Evolutionary conservation across 2,113 vertebrate species (phyloP).

Genomic region (Neogale vison): DNA sequence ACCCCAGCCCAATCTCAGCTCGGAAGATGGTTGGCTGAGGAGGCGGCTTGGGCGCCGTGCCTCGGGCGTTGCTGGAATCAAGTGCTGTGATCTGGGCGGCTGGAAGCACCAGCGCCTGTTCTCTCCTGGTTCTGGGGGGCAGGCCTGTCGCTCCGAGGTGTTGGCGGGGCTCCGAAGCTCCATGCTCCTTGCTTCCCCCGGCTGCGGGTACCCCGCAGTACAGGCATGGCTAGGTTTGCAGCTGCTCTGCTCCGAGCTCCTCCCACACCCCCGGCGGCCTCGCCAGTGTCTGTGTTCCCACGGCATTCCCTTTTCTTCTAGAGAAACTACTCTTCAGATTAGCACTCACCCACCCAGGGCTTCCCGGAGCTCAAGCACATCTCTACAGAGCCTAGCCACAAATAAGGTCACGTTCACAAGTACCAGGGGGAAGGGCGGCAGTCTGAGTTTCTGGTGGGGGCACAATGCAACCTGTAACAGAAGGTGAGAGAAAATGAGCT

Average conservation of each 20-base stretch:
- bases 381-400: neutral
- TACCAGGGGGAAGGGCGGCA: too few relatives aligned
- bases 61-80: fast-evolving
- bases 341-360: fast-evolving
- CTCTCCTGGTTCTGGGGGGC: neutral
- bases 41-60: fast-evolving
- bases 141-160: fast-evolving
- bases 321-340: neutral
- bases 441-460: fast-evolving
- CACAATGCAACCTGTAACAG: neutral
- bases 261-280: fast-evolving
- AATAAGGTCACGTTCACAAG: fast-evolving
- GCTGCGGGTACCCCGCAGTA: neutral
- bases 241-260: fast-evolving
- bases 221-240: too few relatives aligned
- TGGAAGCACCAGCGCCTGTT: neutral
- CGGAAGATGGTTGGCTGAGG: fast-evolving
- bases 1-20: fast-evolving
- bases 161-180: neutral
- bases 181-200: neutral
- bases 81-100: fast-evolving
- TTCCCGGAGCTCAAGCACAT: fast-evolving
- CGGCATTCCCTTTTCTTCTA: neutral
- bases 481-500: neutral
- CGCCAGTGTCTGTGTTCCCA: fast-evolving